Percentiles rank a stretch among this genome's conserved stretches.
phyloP scores from a whole-genome alignment of 2,888 invertebrate species.

The Drosophila rubida region DNA sequence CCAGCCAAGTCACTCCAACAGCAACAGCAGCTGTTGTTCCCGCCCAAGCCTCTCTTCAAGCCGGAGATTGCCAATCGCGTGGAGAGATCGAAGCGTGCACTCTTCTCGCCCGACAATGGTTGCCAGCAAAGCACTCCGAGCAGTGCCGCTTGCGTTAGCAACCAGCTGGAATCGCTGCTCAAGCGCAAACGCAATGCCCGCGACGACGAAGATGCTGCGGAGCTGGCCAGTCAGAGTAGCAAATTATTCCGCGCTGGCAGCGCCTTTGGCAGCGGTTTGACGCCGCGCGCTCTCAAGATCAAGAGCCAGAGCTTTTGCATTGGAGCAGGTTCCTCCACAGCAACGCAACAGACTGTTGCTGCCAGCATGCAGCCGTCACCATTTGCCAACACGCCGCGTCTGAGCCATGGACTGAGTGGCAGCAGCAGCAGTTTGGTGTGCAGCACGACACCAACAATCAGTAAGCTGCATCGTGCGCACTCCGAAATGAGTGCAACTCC shows the following conservation, averaged over 20 bases:
- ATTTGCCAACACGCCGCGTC: constrained; percentile 20
- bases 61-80: constrained; percentile 85
- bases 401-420: constrained; percentile 52
- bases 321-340: constrained; percentile 81
- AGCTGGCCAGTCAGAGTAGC: constrained; percentile 68
- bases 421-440: constrained; percentile 53
- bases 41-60: constrained; percentile 80
- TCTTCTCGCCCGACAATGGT: constrained; percentile 88
- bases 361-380: constrained; percentile 17
- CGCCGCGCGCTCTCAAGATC: constrained; percentile 83
- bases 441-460: constrained; percentile 51
- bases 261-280: constrained; percentile 63
- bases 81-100: constrained; percentile 88
- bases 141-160: constrained; percentile 42
- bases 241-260: constrained; percentile 68
- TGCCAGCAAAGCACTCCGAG: constrained; percentile 13
- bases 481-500: constrained; percentile 73
- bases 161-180: constrained; percentile 72
- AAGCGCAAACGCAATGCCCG: constrained; percentile 81
- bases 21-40: constrained; percentile 57
- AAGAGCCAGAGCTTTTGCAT: constrained; percentile 85
- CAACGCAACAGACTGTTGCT: constrained; percentile 18
- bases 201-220: constrained; percentile 73
- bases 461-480: constrained; percentile 70
- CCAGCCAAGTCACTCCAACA: constrained; percentile 87